These are phyloP conservation scores for Myotis vivesi DNA, from an alignment of 2,797 vertebrate species.

Conservation along the genomic window DNA sequence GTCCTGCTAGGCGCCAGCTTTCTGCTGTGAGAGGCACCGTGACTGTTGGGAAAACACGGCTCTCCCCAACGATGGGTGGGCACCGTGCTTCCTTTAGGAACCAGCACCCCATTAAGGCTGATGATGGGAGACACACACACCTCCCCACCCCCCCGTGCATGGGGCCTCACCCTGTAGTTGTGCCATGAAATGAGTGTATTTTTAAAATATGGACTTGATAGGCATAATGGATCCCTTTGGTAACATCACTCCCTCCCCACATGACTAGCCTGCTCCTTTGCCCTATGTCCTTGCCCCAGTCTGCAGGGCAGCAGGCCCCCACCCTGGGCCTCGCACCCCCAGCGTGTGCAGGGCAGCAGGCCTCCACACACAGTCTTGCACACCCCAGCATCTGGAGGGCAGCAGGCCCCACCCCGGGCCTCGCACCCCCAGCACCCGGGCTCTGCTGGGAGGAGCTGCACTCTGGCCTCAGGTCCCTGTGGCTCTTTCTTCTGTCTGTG, in stretches of 20 bases:
- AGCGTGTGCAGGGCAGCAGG: too few species aligned
- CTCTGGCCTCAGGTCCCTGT: neutral
- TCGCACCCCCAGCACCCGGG: neutral
- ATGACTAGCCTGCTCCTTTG: neutral
- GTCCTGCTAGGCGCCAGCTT: neutral
- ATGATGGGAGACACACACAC: neutral
- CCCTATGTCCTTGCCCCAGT: neutral
- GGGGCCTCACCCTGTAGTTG: neutral
- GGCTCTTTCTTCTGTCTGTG: neutral
- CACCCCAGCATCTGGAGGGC: too few species aligned
- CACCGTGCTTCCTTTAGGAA: neutral
- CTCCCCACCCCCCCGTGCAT: fast-evolving
- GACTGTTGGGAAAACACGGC: neutral
- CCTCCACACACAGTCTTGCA: neutral
- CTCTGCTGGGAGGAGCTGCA: neutral
- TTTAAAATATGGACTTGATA: neutral
- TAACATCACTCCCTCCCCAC: neutral
- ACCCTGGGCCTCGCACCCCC: neutral
- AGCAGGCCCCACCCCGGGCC: too few species aligned
- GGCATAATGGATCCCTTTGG: neutral
- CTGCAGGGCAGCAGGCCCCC: neutral
- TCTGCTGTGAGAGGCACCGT: neutral
- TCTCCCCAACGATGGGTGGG: neutral
- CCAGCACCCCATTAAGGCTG: neutral
- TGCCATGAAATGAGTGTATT: neutral